Evolutionary conservation across 1,140 invertebrate genomes (phyloP).

Genomic region (Rhynchophorus ferrugineus): DNA sequence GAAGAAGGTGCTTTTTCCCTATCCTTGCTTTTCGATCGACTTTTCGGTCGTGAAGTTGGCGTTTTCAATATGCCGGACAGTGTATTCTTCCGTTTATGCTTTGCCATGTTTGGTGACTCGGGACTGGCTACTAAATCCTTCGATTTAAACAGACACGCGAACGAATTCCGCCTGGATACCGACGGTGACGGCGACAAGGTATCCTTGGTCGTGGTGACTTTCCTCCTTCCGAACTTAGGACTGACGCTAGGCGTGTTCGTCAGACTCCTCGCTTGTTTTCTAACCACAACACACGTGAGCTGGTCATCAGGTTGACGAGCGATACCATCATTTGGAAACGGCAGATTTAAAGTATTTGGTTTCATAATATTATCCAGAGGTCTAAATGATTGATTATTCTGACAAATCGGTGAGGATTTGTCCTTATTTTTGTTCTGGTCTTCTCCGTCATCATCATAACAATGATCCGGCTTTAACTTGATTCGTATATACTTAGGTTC

Average conservation of each 20-base stretch:
- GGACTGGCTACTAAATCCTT: conserved; percentile 53
- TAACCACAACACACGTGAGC: conserved; percentile 4
- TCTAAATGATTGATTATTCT: conserved; percentile 21
- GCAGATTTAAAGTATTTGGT: conserved; percentile 8
- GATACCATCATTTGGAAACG: conserved; percentile 6
- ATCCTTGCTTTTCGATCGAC: conserved; percentile 59
- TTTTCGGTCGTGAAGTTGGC: conserved; percentile 41
- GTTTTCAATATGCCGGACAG: conserved; percentile 36
- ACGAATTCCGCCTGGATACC: conserved; percentile 68
- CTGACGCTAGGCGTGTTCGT: conserved; percentile 34
- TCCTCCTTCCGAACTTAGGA: conserved; percentile 36
- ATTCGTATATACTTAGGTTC: conserved; percentile 56
- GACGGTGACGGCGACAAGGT: conserved; percentile 52
- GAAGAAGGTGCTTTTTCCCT: conserved; percentile 35
- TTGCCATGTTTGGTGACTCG: conserved; percentile 51
- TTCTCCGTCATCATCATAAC: conserved; percentile 50
- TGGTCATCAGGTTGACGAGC: not conserved
- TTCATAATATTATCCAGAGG: not conserved
- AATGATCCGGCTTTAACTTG: conserved; percentile 55
- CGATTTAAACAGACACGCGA: conserved; percentile 68
- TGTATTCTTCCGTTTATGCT: conserved; percentile 27
- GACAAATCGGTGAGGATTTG: conserved; percentile 50
- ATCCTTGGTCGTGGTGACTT: conserved; percentile 43
- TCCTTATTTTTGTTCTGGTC: no score
- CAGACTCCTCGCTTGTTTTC: conserved; percentile 31